Conservation (phyloP, 1,140 invertebrate genomes). For the Zaprionus davidi region DNA sequence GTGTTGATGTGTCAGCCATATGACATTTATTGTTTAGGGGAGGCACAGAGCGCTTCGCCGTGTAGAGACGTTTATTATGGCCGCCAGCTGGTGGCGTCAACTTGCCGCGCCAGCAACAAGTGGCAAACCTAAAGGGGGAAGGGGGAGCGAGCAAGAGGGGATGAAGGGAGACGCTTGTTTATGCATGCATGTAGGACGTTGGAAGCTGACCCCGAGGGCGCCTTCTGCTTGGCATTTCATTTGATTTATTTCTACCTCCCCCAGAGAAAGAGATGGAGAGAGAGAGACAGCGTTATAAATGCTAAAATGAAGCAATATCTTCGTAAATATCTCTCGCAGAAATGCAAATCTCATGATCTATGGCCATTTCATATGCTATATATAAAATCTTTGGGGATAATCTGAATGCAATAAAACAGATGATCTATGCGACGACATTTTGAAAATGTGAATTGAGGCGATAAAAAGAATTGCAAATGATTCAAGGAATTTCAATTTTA, state of each 20-base stretch:
- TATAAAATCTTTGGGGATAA: constrained; percentile 24
- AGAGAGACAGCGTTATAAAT: not conserved
- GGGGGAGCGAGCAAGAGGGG: not conserved
- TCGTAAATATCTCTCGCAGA: not conserved
- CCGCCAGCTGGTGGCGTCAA: constrained; percentile 70
- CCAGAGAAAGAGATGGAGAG: not conserved
- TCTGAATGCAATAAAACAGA: not conserved
- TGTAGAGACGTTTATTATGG: constrained; percentile 61
- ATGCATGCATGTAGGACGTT: constrained; percentile 25
- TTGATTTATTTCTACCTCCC: constrained; percentile 20
- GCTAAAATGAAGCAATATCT: constrained; percentile 6
- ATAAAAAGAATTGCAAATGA: not conserved
- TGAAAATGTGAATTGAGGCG: not conserved
- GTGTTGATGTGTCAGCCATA: constrained; percentile 79
- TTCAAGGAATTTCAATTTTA: constrained; percentile 9
- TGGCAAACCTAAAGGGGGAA: constrained; percentile 20
- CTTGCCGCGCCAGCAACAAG: constrained; percentile 60
- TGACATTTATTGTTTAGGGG: constrained; percentile 77
- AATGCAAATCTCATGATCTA: constrained; percentile 52
- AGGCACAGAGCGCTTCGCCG: constrained; percentile 16
- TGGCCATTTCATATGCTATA: constrained; percentile 49
- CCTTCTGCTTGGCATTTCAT: constrained; percentile 15
- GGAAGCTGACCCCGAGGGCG: constrained; percentile 12
- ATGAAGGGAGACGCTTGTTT: constrained; percentile 5
- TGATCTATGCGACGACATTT: constrained; percentile 8